Percentiles rank a stretch among this genome's conserved stretches.
Evolutionary conservation across 1,140 invertebrate species (phyloP).

Genomic region (Orchestia grillus): DNA sequence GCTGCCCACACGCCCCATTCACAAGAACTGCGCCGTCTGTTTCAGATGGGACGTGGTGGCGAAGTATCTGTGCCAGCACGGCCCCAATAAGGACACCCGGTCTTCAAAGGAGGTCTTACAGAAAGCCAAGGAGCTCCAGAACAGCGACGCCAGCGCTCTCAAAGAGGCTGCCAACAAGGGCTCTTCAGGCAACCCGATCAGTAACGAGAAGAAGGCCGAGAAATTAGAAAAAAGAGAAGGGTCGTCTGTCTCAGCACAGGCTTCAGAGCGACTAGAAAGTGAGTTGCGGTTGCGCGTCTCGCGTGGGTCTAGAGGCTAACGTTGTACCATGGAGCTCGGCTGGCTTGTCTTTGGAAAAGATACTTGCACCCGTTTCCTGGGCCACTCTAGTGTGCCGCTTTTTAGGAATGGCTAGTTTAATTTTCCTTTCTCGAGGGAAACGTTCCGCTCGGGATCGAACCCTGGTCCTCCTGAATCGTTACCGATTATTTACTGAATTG

Average conservation of each 20-base stretch:
- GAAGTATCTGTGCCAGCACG: slow-evolving; percentile 95
- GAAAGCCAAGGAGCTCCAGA: slow-evolving; percentile 95
- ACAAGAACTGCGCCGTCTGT: slow-evolving; percentile 7
- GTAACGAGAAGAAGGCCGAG: slow-evolving; percentile 72
- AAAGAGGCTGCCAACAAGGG: slow-evolving; percentile 87
- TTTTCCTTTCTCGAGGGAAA: too few relatives aligned
- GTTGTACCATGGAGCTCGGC: too few relatives aligned
- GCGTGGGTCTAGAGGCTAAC: too few relatives aligned
- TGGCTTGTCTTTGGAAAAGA: too few relatives aligned
- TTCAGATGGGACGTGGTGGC: slow-evolving; percentile 93
- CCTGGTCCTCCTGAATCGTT: too few relatives aligned
- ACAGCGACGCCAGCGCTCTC: slow-evolving; percentile 81
- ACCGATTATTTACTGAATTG: too few relatives aligned
- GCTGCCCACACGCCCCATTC: not conserved
- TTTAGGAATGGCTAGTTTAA: too few relatives aligned
- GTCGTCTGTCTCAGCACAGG: not conserved
- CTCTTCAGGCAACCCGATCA: slow-evolving; percentile 78
- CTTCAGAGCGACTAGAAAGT: slow-evolving; percentile 48
- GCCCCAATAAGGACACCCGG: slow-evolving; percentile 73
- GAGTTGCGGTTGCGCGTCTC: too few relatives aligned
- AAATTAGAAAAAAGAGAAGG: slow-evolving; percentile 45
- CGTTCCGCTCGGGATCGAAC: too few relatives aligned
- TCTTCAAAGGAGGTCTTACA: slow-evolving; percentile 92
- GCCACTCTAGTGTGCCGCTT: too few relatives aligned
- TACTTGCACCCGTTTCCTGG: too few relatives aligned